phyloP scores from a whole-genome alignment of 2,113 vertebrate genomes.

The Brachyhypopomus occidentalis region DNA sequence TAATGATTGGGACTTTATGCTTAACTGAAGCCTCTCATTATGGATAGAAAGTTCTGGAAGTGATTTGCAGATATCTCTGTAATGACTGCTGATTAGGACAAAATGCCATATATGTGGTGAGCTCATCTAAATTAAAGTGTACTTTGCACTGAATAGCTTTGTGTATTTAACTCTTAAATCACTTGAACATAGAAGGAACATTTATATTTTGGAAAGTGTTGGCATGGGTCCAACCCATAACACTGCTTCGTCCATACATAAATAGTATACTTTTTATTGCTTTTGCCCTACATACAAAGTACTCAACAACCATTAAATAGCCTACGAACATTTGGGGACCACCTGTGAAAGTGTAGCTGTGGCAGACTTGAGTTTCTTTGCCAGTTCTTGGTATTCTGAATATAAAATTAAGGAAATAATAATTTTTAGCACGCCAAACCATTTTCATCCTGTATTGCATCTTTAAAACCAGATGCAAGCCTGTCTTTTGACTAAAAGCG shows the following conservation, averaged over 20 bases:
- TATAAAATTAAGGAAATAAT: constrained; percentile 19
- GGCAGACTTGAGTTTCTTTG: neutral
- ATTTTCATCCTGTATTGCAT: constrained; percentile 21
- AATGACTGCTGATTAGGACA: constrained; percentile 34
- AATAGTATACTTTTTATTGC: constrained; percentile 31
- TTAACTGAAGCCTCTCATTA: constrained; percentile 36
- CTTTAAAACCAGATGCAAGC: constrained; percentile 32
- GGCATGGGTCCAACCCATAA: constrained; percentile 22
- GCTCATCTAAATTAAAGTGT: constrained; percentile 33
- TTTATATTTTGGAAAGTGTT: constrained; percentile 11
- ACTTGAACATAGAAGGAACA: neutral
- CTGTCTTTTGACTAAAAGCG: constrained; percentile 18
- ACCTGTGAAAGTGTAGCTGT: constrained; percentile 35
- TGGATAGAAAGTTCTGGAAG: constrained; percentile 37
- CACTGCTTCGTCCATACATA: neutral
- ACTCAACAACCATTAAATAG: constrained; percentile 11
- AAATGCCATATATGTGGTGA: constrained; percentile 29
- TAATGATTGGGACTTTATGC: constrained; percentile 41
- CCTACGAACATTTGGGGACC: constrained; percentile 18
- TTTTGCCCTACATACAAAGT: constrained; percentile 12
- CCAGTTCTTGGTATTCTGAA: neutral
- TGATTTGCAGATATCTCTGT: constrained; percentile 38
- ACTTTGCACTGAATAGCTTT: constrained; percentile 26
- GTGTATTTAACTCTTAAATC: constrained; percentile 22
- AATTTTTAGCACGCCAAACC: neutral